phyloP scores from a whole-genome alignment of 2,113 vertebrate species.

The Corapipo altera region DNA sequence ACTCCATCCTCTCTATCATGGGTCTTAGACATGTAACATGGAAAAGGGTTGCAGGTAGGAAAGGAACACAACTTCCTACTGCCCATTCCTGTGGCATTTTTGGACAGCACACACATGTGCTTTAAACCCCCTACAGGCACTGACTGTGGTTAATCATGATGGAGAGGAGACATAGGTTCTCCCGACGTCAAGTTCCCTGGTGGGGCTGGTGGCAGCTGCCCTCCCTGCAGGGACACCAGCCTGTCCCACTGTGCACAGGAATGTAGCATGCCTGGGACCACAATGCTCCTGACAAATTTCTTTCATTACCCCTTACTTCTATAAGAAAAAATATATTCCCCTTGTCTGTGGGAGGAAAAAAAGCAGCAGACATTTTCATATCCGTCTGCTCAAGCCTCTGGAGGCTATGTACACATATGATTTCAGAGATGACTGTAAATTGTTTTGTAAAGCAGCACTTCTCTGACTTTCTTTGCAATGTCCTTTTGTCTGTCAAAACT shows the following conservation, averaged over 20 bases:
- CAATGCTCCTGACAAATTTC: neutral
- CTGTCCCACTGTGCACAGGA: neutral
- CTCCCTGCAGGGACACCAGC: neutral
- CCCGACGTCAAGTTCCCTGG: accelerated
- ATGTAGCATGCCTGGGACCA: neutral
- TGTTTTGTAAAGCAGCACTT: neutral
- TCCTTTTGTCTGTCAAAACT: neutral
- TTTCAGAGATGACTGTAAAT: neutral
- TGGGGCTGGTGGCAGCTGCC: neutral
- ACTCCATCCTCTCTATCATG: neutral
- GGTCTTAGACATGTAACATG: accelerated
- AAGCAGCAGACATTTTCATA: neutral
- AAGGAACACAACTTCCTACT: neutral
- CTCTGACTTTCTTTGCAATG: neutral
- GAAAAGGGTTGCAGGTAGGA: neutral
- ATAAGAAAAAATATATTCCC: neutral
- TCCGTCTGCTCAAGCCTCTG: neutral
- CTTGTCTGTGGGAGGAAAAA: neutral
- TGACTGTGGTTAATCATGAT: neutral
- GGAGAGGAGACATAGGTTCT: neutral
- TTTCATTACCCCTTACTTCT: neutral
- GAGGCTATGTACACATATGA: neutral
- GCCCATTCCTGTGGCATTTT: neutral
- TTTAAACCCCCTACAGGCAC: neutral
- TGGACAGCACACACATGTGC: accelerated